Base-by-base conservation (phyloP, 2,888 invertebrate species). In the Calephelis perditalis region DNA sequence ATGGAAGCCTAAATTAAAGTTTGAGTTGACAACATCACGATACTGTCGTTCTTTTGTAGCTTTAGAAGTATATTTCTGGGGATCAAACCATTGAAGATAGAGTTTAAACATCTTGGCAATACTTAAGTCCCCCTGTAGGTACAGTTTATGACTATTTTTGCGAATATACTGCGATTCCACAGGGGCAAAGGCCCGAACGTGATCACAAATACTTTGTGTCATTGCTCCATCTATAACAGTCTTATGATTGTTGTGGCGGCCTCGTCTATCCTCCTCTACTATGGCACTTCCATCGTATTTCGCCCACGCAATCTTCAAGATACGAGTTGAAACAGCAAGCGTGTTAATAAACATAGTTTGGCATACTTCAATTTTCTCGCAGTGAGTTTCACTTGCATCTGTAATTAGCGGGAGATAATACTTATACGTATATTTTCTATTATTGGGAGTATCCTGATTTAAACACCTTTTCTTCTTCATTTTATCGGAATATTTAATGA, bases 111-210 rank as follows among this genome's bases (percentile, higher is more conserved):
- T 66, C 60, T 61, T 60, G 9, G 66, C 62, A 59, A 67, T 63
- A 62, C 57, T 63, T 56, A 66, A 58, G 44, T 61, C 55, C 10
- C 58, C 61, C 43, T 49, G 43, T 56, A 56, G 9, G 26, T 58
- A 61, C 11, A 52, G 44, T 36, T 58, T 60, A 58, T 63, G 58
- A 12, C 59, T 59, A 56, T 54, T 58, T 45, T 62, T 62, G 26
- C 69, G 62, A 46, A 62, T 60, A 59, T 67, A 67, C 49, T 67
- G 66, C 8, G 67, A 68, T 63, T 69, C 68, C 8, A 67, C 57
- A 54, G 67, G 66, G 11, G n/a, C 58, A 59, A 68, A 68, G 52
- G 65, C 47, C 35, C 57, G 46, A 49, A 67, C 65, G 58, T 67
- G 66, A 55, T 65, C 64, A 52, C 65, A 67, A 52, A 67, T 57